These are phyloP conservation scores for Cotesia glomerata DNA, from an alignment of 1,140 invertebrate species.

Conservation along the genomic window DNA sequence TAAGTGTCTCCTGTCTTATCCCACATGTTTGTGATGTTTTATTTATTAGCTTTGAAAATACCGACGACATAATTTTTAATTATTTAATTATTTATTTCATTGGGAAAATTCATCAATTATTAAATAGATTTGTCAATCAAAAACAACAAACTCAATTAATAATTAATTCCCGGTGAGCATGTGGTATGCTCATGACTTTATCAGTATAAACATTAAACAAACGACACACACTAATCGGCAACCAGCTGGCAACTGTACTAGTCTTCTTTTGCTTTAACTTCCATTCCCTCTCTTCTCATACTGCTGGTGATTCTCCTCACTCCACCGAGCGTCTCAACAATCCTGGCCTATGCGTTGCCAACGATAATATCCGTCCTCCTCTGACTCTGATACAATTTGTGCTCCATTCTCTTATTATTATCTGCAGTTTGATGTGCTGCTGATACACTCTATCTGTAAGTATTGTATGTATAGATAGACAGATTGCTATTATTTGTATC, in stretches of 20 bases:
- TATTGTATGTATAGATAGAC: background rate
- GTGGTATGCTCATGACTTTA: background rate
- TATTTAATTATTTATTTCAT: slow-evolving; percentile 29
- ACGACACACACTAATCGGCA: slow-evolving; percentile 38
- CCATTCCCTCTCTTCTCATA: slow-evolving; percentile 1
- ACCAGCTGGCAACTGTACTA: slow-evolving; percentile 52
- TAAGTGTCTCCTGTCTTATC: slow-evolving; percentile 66
- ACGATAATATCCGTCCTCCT: background rate
- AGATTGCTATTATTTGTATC: too few relatives aligned
- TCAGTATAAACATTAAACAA: background rate
- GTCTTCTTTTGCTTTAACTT: slow-evolving; percentile 9
- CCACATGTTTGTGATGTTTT: slow-evolving; percentile 65
- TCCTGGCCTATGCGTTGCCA: background rate
- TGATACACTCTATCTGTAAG: background rate
- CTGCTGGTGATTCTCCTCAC: slow-evolving; percentile 14
- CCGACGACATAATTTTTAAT: slow-evolving; percentile 65
- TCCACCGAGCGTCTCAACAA: background rate
- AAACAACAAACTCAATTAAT: too few relatives aligned
- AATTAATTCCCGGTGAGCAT: too few relatives aligned
- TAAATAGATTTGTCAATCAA: background rate
- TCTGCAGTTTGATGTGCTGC: background rate
- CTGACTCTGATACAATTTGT: background rate
- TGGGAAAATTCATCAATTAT: slow-evolving; percentile 12
- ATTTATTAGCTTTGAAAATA: slow-evolving; percentile 73
- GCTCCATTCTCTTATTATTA: slow-evolving; percentile 18